These are phyloP conservation scores for Coenonympha arcania DNA, from an alignment of 2,888 invertebrate genomes.

Conservation along the genomic window DNA sequence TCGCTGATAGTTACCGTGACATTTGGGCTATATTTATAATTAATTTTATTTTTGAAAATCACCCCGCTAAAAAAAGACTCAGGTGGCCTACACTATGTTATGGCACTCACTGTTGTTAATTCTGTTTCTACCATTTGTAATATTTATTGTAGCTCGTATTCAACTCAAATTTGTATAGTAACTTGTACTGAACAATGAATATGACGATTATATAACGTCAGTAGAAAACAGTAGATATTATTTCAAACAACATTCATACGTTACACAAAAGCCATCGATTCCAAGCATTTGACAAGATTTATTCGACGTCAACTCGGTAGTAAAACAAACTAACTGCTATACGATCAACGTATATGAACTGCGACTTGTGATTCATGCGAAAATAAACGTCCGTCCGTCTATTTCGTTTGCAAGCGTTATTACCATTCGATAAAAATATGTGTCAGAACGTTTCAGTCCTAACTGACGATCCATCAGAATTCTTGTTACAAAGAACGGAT, in stretches of 20 bases:
- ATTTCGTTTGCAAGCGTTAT: background rate
- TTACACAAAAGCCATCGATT: background rate
- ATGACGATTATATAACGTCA: background rate
- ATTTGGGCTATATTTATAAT: no score
- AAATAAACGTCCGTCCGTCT: background rate
- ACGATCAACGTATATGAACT: constrained; percentile 6
- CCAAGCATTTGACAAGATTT: constrained; percentile 2
- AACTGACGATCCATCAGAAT: background rate
- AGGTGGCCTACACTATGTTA: no score
- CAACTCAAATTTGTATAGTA: no score
- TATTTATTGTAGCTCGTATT: no score
- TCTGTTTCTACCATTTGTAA: no score
- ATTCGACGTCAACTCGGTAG: background rate
- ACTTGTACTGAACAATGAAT: no score
- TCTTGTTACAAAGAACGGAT: background rate
- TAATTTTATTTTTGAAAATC: no score
- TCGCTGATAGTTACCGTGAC: no score
- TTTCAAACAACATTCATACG: background rate
- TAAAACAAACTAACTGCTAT: constrained; percentile 5
- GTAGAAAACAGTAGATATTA: background rate
- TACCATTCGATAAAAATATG: background rate
- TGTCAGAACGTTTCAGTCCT: background rate
- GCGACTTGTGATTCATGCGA: constrained; percentile 9
- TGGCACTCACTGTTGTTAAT: no score
- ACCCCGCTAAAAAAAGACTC: no score